Evolutionary conservation across 2,797 vertebrate genomes (phyloP).

Genomic region (Glossophaga mutica): DNA sequence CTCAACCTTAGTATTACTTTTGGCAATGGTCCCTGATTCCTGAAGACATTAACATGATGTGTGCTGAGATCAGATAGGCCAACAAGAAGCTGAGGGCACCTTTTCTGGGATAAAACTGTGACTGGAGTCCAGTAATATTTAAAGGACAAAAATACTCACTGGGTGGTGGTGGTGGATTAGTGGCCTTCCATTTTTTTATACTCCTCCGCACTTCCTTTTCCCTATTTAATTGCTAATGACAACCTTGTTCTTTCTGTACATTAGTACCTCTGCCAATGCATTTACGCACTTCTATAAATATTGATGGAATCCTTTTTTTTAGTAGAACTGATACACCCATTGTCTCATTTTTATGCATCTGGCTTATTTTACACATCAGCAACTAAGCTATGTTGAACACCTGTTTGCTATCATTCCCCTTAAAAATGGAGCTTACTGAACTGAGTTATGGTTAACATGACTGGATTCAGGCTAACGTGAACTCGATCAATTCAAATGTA

Average conservation of each 20-base stretch:
- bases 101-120: neutral
- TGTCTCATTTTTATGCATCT: neutral
- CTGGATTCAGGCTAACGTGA: neutral
- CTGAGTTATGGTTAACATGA: neutral
- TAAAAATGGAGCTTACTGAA: neutral
- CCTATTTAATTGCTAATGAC: neutral
- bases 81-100: neutral
- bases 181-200: neutral
- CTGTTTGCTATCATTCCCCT: neutral
- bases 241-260: neutral
- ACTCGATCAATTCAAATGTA: neutral
- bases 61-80: neutral
- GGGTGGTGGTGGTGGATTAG: neutral
- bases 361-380: neutral
- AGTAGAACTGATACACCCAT: neutral
- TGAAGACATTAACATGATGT: neutral
- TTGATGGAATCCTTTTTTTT: neutral
- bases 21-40: neutral
- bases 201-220: neutral
- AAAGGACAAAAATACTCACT: neutral
- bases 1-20: slow-evolving; percentile 16
- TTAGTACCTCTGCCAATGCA: neutral
- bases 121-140: neutral
- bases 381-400: neutral
- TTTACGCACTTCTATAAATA: neutral